Percentiles rank a stretch among this genome's conserved stretches.
Conservation (phyloP, 2,888 invertebrate species). For the Metellina segmentata region DNA sequence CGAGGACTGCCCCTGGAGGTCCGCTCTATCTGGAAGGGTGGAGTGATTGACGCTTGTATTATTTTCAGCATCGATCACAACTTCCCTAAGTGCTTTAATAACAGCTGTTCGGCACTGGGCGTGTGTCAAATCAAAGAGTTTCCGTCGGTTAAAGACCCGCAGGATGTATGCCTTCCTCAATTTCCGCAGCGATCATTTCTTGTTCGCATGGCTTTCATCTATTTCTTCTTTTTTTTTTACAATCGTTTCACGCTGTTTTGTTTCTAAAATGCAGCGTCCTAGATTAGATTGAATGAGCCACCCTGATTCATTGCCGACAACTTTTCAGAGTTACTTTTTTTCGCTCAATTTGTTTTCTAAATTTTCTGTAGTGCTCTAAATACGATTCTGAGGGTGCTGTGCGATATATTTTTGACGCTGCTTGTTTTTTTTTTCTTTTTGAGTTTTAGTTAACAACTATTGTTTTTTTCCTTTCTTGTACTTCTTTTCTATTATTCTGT, state of each 20-base stretch:
- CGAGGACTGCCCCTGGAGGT: too few species aligned
- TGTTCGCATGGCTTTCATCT: neutral
- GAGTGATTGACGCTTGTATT: neutral
- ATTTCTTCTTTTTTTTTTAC: neutral
- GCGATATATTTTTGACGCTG: neutral
- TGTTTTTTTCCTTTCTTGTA: neutral
- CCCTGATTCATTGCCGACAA: neutral
- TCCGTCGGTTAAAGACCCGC: neutral
- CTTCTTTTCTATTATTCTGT: too few species aligned
- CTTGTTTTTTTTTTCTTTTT: neutral
- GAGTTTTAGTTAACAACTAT: neutral
- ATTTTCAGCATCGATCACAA: neutral
- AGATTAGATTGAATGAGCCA: neutral
- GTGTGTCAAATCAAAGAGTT: neutral
- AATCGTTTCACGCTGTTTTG: neutral
- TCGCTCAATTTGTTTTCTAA: neutral
- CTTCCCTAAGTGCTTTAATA: constrained; percentile 1
- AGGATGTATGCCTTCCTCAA: neutral
- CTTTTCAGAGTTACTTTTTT: neutral
- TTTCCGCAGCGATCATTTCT: neutral
- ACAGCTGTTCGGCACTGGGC: neutral
- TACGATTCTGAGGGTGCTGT: neutral
- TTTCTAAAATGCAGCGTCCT: neutral
- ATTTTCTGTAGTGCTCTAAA: neutral
- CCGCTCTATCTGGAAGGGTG: neutral